These are phyloP conservation scores for Mormyrus iriodes DNA, from an alignment of 2,113 vertebrate species.

Conservation along the genomic window DNA sequence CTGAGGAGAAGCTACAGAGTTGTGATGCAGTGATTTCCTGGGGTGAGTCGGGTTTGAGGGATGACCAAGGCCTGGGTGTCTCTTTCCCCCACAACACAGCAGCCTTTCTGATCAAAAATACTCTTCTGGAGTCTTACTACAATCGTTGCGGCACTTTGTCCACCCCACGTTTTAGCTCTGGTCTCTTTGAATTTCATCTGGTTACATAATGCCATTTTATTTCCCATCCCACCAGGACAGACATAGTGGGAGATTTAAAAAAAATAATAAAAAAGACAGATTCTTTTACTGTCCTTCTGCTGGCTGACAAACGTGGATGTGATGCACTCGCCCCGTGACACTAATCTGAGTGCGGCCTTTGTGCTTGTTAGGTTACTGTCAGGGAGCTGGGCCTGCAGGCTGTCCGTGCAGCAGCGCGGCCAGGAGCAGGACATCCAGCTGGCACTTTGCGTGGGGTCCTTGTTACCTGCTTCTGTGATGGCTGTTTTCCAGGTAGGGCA, in stretches of 20 bases:
- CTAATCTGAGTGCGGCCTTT: neutral
- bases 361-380: neutral
- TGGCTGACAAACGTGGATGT: neutral
- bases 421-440: conserved; percentile 42
- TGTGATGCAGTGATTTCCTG: conserved; percentile 41
- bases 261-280: neutral
- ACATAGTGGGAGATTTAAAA: neutral
- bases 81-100: conserved; percentile 23
- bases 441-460: conserved; percentile 56
- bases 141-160: neutral
- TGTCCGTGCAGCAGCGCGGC: conserved; percentile 38
- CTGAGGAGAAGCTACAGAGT: conserved; percentile 37
- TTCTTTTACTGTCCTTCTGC: neutral
- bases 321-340: neutral
- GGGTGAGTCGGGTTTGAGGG: conserved; percentile 38
- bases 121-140: neutral
- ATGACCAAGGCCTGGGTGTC: conserved; percentile 18
- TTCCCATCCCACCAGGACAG: neutral
- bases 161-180: neutral
- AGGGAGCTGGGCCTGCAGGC: neutral
- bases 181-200: neutral
- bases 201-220: neutral
- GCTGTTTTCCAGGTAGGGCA: conserved; percentile 45
- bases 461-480: conserved; percentile 49
- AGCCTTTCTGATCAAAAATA: neutral